Conservation (phyloP, 2,888 invertebrate species). For the Tryphoninae sp. region DNA sequence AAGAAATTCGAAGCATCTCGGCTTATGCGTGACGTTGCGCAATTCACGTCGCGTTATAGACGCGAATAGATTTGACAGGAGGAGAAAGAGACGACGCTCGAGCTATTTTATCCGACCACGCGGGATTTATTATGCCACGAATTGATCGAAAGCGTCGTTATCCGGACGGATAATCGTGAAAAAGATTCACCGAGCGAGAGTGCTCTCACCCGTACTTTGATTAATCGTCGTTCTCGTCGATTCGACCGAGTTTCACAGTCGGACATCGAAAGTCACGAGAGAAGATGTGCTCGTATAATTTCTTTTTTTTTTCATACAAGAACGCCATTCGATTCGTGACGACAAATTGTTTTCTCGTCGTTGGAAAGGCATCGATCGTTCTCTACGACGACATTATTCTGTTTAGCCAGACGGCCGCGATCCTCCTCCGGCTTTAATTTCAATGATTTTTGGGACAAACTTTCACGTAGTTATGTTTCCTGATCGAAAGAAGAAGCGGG, state of each 20-base stretch:
- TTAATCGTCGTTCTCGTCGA: not conserved
- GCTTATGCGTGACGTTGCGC: conserved; percentile 3
- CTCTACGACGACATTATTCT: too few relatives aligned
- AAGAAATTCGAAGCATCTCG: not conserved
- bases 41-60: not conserved
- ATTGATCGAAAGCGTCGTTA: too few relatives aligned
- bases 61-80: not conserved
- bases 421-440: too few relatives aligned
- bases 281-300: not conserved
- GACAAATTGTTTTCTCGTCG: too few relatives aligned
- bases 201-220: not conserved
- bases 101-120: not conserved
- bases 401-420: too few relatives aligned
- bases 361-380: too few relatives aligned
- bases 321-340: not conserved
- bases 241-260: too few relatives aligned
- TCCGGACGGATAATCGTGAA: not conserved
- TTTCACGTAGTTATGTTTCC: too few relatives aligned
- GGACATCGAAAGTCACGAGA: too few relatives aligned
- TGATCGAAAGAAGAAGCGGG: too few relatives aligned
- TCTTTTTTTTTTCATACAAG: not conserved
- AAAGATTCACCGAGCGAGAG: conserved; percentile 21
- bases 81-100: not conserved
- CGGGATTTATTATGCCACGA: not conserved
- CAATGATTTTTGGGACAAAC: too few relatives aligned